Evolutionary conservation across 2,888 invertebrate genomes (phyloP).

Genomic region (Troides oblongomaculatus): DNA sequence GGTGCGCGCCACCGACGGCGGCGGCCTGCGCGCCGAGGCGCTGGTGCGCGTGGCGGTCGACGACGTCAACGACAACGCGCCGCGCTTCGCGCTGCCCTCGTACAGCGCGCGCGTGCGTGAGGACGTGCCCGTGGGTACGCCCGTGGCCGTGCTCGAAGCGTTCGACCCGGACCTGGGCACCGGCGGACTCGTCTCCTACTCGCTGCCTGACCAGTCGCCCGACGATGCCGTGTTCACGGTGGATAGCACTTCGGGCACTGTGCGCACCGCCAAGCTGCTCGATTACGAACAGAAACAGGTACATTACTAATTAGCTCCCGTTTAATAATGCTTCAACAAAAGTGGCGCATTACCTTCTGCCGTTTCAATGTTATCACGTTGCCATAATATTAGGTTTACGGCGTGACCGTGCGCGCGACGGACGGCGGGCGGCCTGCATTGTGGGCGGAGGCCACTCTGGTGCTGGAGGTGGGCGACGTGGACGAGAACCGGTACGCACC

Average conservation of each 20-base stretch:
- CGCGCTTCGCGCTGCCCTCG: slow-evolving; percentile 87
- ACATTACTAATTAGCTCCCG: not conserved
- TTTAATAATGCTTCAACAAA: no score
- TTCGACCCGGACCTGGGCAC: slow-evolving; percentile 92
- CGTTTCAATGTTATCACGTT: no score
- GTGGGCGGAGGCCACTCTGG: slow-evolving; percentile 88
- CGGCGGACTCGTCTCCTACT: slow-evolving; percentile 90
- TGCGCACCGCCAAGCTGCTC: slow-evolving; percentile 87
- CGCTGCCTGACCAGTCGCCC: slow-evolving; percentile 84
- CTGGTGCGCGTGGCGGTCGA: slow-evolving; percentile 89
- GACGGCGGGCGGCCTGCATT: slow-evolving; percentile 92
- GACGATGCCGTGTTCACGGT: slow-evolving; percentile 88
- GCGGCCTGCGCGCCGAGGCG: slow-evolving; percentile 89
- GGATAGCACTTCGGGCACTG: slow-evolving; percentile 91
- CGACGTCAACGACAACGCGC: slow-evolving; percentile 95
- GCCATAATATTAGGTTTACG: slow-evolving; percentile 81
- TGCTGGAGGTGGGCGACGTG: slow-evolving; percentile 94
- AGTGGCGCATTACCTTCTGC: no score
- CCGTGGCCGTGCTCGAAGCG: slow-evolving; percentile 89
- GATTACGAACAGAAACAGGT: slow-evolving; percentile 94
- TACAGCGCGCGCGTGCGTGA: slow-evolving; percentile 92
- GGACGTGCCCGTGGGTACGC: slow-evolving; percentile 93
- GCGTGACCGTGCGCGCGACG: slow-evolving; percentile 89
- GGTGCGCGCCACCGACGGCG: slow-evolving; percentile 89
- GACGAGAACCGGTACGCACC: slow-evolving; percentile 95